Conservation (phyloP, 2,113 vertebrate genomes). For the Strix aluco region DNA sequence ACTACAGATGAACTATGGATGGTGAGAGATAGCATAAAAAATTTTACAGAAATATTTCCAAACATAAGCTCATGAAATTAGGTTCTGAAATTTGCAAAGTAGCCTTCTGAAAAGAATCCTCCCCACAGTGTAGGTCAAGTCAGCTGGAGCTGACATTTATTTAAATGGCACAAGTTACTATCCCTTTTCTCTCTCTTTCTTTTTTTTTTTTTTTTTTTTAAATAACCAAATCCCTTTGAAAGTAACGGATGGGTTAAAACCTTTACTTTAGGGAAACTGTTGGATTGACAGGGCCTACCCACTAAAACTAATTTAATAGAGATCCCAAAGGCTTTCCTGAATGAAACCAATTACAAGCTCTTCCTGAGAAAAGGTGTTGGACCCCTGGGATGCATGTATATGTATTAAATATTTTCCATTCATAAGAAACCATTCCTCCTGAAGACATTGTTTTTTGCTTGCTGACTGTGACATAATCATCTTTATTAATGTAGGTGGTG, state of each 20-base stretch:
- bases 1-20: neutral
- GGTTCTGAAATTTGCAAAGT: slow-evolving; percentile 6
- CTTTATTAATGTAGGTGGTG: neutral
- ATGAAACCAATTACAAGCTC: slow-evolving; percentile 17
- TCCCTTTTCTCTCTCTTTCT: neutral
- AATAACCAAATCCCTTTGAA: slow-evolving; percentile 35
- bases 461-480: neutral
- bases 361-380: neutral
- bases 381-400: neutral
- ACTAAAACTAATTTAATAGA: slow-evolving; percentile 51
- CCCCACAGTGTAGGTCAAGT: neutral
- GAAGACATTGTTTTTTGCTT: neutral
- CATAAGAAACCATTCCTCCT: neutral
- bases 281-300: slow-evolving; percentile 16
- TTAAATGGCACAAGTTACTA: slow-evolving; percentile 5
- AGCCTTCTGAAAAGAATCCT: neutral
- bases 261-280: slow-evolving; percentile 9
- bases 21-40: neutral
- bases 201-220: neutral
- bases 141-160: neutral
- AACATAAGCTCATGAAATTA: neutral
- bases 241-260: neutral
- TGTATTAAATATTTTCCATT: neutral
- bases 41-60: neutral
- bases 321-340: slow-evolving; percentile 31